Evolutionary conservation across 2,113 vertebrate species (phyloP).

Genomic region (Antechinus flavipes): DNA sequence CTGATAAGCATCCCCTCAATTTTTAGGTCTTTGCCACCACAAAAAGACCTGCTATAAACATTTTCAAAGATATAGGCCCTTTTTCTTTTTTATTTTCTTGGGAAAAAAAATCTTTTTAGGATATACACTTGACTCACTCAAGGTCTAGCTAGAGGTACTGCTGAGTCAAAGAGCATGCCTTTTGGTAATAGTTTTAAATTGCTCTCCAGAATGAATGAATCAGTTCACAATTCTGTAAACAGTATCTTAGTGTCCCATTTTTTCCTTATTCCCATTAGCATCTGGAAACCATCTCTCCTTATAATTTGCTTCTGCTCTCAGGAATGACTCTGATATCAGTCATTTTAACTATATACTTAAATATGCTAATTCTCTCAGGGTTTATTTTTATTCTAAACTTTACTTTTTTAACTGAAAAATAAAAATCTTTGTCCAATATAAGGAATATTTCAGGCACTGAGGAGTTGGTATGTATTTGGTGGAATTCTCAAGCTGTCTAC

Average conservation of each 20-base stretch:
- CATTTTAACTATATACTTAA: neutral
- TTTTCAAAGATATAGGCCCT: neutral
- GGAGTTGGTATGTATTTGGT: neutral
- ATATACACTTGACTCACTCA: neutral
- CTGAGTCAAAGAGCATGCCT: neutral
- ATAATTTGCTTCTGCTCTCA: neutral
- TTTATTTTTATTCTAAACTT: neutral
- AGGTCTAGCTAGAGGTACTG: neutral
- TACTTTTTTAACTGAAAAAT: neutral
- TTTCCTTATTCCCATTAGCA: neutral
- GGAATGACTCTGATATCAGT: neutral
- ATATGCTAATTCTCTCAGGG: neutral
- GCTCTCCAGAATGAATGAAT: neutral
- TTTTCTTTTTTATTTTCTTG: neutral
- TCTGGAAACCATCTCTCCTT: neutral
- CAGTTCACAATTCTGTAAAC: neutral
- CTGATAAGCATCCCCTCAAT: neutral
- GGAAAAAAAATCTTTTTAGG: neutral
- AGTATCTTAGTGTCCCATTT: neutral
- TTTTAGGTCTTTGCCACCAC: neutral
- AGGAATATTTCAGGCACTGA: neutral
- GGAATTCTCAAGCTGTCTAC: neutral
- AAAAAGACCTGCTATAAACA: neutral
- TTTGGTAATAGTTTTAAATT: neutral
- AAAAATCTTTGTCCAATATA: neutral